Conservation (phyloP, 2,888 invertebrate genomes). For the Thera obeliscata region DNA sequence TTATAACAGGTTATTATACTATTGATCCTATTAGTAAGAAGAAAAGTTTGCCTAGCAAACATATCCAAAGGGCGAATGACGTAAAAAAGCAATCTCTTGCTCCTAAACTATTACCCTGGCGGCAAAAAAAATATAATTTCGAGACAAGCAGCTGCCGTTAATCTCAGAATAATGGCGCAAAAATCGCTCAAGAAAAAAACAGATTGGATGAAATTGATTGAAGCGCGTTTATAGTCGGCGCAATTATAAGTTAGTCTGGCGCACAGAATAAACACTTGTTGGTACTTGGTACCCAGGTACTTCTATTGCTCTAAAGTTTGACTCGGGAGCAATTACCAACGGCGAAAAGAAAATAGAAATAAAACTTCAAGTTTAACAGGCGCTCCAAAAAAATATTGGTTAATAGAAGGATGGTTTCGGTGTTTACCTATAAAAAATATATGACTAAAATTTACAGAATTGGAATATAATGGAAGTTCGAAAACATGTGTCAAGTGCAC, state of each 20-base stretch:
- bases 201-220: slow-evolving; percentile 61
- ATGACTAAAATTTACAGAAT: no score
- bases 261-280: slow-evolving; percentile 4
- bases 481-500: no score
- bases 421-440: no score
- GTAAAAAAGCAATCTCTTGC: neutral
- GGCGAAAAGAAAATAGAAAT: no score
- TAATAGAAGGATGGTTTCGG: no score
- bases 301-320: neutral
- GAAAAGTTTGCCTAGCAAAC: no score
- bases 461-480: no score
- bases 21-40: no score
- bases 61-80: neutral
- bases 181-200: slow-evolving; percentile 42
- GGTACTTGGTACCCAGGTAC: neutral
- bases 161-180: slow-evolving; percentile 45
- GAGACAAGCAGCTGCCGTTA: slow-evolving; percentile 45
- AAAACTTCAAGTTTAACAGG: no score
- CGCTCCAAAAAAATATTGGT: no score
- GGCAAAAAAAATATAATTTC: slow-evolving; percentile 43
- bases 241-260: slow-evolving; percentile 74
- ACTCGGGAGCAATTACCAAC: neutral
- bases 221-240: slow-evolving; percentile 56
- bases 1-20: no score
- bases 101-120: slow-evolving; percentile 13